Evolutionary conservation across 1,140 invertebrate species (phyloP).

Genomic region (Phymorhynchus buccinoides): DNA sequence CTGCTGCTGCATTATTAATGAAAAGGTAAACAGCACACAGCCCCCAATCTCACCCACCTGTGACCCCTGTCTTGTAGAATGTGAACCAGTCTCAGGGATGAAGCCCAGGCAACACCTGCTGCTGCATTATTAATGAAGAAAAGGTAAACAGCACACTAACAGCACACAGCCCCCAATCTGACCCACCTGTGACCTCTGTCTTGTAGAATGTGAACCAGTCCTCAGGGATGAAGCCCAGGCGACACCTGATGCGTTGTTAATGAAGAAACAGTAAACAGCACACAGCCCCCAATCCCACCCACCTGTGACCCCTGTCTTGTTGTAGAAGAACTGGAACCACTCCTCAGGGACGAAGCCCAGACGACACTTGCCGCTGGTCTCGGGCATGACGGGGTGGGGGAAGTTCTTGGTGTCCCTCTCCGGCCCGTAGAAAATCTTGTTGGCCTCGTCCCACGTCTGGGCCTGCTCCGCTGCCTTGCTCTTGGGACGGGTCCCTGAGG

Average conservation of each 20-base stretch:
- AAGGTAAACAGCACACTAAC: no score
- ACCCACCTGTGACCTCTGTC: conserved; percentile 87
- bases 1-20: no score
- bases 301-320: conserved; percentile 89
- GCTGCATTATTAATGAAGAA: no score
- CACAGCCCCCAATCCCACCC: conserved; percentile 28
- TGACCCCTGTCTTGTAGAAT: no score
- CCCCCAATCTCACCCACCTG: no score
- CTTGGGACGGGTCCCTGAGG: not conserved
- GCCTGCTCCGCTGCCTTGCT: conserved; percentile 37
- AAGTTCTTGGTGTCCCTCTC: conserved; percentile 81
- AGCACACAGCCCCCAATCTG: no score
- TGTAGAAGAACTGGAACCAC: conserved; percentile 95
- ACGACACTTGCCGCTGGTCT: conserved; percentile 83
- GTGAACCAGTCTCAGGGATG: no score
- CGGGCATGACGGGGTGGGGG: conserved; percentile 79
- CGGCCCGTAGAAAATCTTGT: conserved; percentile 71
- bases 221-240: conserved; percentile 92
- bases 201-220: conserved; percentile 96
- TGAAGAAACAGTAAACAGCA: not conserved
- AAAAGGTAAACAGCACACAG: no score
- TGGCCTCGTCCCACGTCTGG: conserved; percentile 62
- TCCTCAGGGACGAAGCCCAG: conserved; percentile 92
- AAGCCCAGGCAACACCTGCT: no score
- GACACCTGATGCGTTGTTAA: no score